Evolutionary conservation across 1,140 invertebrate species (phyloP).

Genomic region (Eurosta solidaginis): DNA sequence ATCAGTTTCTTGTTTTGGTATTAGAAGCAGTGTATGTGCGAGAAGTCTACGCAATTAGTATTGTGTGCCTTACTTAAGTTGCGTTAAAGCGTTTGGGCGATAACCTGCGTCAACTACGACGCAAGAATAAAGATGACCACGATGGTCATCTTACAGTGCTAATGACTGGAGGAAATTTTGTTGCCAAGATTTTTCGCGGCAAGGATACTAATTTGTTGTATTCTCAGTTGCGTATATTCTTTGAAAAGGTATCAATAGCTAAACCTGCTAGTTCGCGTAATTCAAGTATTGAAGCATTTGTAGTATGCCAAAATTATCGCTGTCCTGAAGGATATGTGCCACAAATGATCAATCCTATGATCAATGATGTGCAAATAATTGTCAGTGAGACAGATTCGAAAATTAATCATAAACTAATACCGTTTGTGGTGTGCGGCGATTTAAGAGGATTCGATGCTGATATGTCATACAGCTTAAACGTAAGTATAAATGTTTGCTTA

Average conservation of each 20-base stretch:
- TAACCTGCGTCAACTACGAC: too few species aligned
- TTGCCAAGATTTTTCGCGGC: slow-evolving; percentile 96
- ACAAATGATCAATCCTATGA: slow-evolving; percentile 85
- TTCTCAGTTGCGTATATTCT: slow-evolving; percentile 91
- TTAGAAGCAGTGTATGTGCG: too few species aligned
- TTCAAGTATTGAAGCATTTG: slow-evolving; percentile 96
- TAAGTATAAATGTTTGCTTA: slow-evolving; percentile 45
- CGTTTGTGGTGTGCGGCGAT: slow-evolving; percentile 94
- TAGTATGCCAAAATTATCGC: slow-evolving; percentile 85
- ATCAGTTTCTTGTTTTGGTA: too few species aligned
- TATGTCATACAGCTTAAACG: slow-evolving; percentile 77
- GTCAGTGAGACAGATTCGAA: slow-evolving; percentile 63
- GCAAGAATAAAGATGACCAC: too few species aligned
- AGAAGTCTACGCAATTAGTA: too few species aligned
- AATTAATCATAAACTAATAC: slow-evolving; percentile 81
- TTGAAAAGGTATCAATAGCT: slow-evolving; percentile 83
- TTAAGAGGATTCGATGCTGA: slow-evolving; percentile 88
- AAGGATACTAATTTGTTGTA: slow-evolving; percentile 89
- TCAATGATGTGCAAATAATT: slow-evolving; percentile 72
- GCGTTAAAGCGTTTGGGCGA: too few species aligned
- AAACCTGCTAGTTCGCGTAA: slow-evolving; percentile 94
- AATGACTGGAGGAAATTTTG: slow-evolving; percentile 84
- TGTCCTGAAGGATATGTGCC: slow-evolving; percentile 84
- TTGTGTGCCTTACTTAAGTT: too few species aligned
- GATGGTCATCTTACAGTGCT: too few species aligned